Conservation (phyloP, 2,113 vertebrate species). For the Dasyornis broadbenti region DNA sequence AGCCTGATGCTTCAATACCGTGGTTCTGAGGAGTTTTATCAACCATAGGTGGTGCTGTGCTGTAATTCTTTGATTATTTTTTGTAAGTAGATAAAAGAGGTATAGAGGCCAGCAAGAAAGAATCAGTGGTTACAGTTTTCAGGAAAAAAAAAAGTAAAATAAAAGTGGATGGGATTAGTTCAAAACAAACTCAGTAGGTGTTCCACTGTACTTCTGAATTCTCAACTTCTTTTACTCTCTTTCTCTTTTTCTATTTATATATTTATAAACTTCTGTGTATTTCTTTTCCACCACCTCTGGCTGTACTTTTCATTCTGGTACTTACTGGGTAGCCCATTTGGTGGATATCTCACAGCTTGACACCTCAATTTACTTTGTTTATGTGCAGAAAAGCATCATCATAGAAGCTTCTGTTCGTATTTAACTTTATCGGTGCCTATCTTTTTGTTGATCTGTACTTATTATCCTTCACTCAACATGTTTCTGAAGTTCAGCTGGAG, state of each 20-base stretch:
- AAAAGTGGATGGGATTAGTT: neutral
- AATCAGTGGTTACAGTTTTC: neutral
- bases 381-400: neutral
- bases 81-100: neutral
- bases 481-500: neutral
- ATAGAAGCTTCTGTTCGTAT: neutral
- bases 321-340: neutral
- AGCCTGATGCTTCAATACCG: neutral
- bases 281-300: neutral
- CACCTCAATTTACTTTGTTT: neutral
- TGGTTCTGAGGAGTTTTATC: neutral
- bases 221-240: neutral
- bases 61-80: constrained; percentile 1
- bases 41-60: constrained; percentile 35
- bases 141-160: neutral
- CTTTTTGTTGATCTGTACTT: neutral
- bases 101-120: neutral
- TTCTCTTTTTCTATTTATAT: neutral
- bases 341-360: neutral
- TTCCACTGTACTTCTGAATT: neutral
- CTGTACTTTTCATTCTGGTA: neutral
- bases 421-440: neutral
- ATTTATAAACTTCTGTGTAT: neutral
- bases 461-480: neutral
- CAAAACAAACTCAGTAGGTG: neutral